Conservation (phyloP, 37 sponge, comb jelly and placozoan species). For the Haliclona indistincta region DNA sequence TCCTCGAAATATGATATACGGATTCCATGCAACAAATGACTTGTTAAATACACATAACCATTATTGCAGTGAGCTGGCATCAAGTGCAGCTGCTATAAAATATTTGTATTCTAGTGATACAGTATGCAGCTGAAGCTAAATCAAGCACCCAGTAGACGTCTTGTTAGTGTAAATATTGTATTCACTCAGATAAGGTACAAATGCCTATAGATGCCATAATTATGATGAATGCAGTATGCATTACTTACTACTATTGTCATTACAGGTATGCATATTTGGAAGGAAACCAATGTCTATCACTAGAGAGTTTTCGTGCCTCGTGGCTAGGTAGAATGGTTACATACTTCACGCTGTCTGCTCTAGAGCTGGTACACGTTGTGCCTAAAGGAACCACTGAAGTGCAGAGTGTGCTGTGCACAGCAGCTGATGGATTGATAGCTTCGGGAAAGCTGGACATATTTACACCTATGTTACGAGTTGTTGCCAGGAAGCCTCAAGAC, state of each 20-base stretch:
- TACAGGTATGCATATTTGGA: slow-evolving; percentile 38
- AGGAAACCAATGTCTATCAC: slow-evolving; percentile 17
- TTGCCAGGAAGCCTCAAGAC: slow-evolving; percentile 75
- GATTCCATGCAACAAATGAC: too few relatives aligned
- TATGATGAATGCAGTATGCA: neutral
- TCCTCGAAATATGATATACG: too few relatives aligned
- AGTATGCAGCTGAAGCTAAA: too few relatives aligned
- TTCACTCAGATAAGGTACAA: too few relatives aligned
- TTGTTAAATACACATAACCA: too few relatives aligned
- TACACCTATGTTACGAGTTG: slow-evolving; percentile 62
- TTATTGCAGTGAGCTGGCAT: too few relatives aligned
- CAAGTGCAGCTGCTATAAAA: too few relatives aligned
- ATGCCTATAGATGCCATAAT: too few relatives aligned
- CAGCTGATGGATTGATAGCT: slow-evolving; percentile 38
- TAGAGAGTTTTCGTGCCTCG: slow-evolving; percentile 50
- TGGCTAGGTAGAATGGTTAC: slow-evolving; percentile 55
- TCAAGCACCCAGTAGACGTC: too few relatives aligned
- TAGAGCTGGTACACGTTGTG: slow-evolving; percentile 45
- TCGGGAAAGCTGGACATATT: slow-evolving; percentile 64
- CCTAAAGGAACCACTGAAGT: slow-evolving; percentile 60
- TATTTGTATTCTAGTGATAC: too few relatives aligned
- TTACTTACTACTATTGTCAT: neutral
- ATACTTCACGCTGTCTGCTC: slow-evolving; percentile 23
- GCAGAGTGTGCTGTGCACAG: slow-evolving; percentile 42
- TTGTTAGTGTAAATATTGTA: too few relatives aligned